Base-by-base conservation (phyloP, 2,888 invertebrate genomes). In the Noctua janthina region DNA sequence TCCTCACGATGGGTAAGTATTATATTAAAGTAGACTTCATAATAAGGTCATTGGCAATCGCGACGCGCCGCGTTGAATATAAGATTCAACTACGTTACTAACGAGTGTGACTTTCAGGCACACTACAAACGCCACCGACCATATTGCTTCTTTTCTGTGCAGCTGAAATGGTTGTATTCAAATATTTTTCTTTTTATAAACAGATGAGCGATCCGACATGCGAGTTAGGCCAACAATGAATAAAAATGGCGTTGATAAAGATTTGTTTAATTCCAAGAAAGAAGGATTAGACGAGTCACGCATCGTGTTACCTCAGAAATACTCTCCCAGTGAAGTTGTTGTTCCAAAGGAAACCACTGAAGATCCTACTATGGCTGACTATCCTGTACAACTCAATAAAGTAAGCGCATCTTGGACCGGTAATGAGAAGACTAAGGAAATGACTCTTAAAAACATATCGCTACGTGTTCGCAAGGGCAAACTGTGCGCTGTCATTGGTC, bases 401-500 rank as follows among this genome's bases (percentile, higher is more conserved):
- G 90, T 95, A 35, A 92, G 91, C 91, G 95, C 97, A 54, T 92
- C 95, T 49, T 95, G 97, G 97, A 88, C 91, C 49, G 88, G 83
- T 20, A 88, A 91, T 1, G 89, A 91, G 3, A 95, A 96, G 46
- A 54, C 83, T 0, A 84, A 89, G 8, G 96, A 97, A 43, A 95
- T 98, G 75, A 96, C 95, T 1, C 94, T 98, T 59, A 97, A 97
- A 90, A 96, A 93, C 86, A 94, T 98, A 29, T 97, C 97, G 62
- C 87, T 98, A 71, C 95, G 97, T 2, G 93, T 98, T 13, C 95
- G 96, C 46, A 96, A 95, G 74, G 97, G 98, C 1, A 97, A 98
- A 91, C 95, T 99, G 8, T 98, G 98, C 89, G 98, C 98, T 0
- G 95, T 99, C 10, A 98, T 99, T 84, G 99, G 99, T 1, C 98